Base-by-base conservation (phyloP, 2,797 vertebrate genomes). In the Catamblyrhynchus diadema region DNA sequence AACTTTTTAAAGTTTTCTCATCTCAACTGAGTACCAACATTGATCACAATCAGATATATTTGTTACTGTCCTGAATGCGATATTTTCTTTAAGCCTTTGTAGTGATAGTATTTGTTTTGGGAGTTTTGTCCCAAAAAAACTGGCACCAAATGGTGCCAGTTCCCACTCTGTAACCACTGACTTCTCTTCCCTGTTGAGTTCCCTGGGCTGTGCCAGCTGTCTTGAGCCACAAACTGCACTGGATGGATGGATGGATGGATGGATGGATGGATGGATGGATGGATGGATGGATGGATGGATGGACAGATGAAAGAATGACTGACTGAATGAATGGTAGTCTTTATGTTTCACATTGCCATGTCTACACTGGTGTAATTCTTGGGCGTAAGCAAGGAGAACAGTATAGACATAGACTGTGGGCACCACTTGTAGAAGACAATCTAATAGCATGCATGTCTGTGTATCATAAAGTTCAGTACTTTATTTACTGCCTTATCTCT, bases 11-110 rank as follows among this genome's bases (percentile, higher is more conserved):
- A 28, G 7, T 47, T 59, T 74, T 88, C 13, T 6, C 12, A 1
- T 62, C 21, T n/a, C 1, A 2, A 7, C 25, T 41, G 50, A 39
- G 8, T 19, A 19, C 48, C 0, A 6, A 22, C 1, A 3, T 59
- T 67, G 22, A 30, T 47, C 28, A 27, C 51, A 57, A 41, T 19
- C 23, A 54, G 48, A 24, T 44, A 25, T 23, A n/a, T 81, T 70
- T 90, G 5, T 30, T 77, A 22, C 32, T 48, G 54, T 60, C 20
- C 33, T 86, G 72, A 83, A 66, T 13, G 33, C 20, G 35, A 39
- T 18, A 13, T 56, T 85, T 77, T 72, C 8, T 53, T 70, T 51
- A 81, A 73, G 39, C 2, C 20, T 54, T 10, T 37, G 25, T 18
- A 74, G 18, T 21, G 32, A 47, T 10, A 54, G 3, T 30, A 48